Evolutionary conservation across 2,888 invertebrate genomes (phyloP), one percentile per base, ranked within the genome.

Genomic region (Synergus itoensis): DNA sequence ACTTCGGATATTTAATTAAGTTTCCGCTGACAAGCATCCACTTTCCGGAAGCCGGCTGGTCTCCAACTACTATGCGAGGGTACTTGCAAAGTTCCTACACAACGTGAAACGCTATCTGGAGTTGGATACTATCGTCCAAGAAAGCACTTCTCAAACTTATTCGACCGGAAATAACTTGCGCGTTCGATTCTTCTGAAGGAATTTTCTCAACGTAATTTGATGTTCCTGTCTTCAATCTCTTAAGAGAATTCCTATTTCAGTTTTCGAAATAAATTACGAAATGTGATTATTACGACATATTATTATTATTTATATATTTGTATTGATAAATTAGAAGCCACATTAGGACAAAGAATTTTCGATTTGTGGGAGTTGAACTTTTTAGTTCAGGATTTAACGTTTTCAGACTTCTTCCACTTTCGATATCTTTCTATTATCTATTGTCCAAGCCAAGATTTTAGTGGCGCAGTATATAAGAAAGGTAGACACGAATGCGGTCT

Each of bases 1-100:
- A 91, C 91, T 91, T 91, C 90, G 89, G 92, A 91, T 91, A 92
- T 92, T 91, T 92, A 92, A 92, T 92, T 92, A 92, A 92, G 91
- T 92, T 92, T 92, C 91, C 88, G 89, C 89, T 89, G 90, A 90
- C 90, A 90, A 90, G 90, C 88, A 90, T 90, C 90, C 87, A 89
- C 89, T 88, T 86, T 87, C 86, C 86, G 84, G 86, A 82, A 84
- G 81, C 82, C 82, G 78, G 73, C 79, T 79, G 78, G 67, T 73
- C 73, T 67, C 79, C 73, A 75, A 53, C 76, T 76, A 79, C 28
- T 57, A 57, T 18, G 57, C 57, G 57, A 65, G 65, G 18, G n/a
- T 73, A 73, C 73, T 73, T 73, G 53, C 73, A 53, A 73, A 73
- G 53, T 73, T 73, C 53, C 73, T 36, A n/a, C 73, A 73, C 73